These are phyloP conservation scores for Micrasema longulum DNA, from an alignment of 1,140 invertebrate genomes.

Conservation along the genomic window DNA sequence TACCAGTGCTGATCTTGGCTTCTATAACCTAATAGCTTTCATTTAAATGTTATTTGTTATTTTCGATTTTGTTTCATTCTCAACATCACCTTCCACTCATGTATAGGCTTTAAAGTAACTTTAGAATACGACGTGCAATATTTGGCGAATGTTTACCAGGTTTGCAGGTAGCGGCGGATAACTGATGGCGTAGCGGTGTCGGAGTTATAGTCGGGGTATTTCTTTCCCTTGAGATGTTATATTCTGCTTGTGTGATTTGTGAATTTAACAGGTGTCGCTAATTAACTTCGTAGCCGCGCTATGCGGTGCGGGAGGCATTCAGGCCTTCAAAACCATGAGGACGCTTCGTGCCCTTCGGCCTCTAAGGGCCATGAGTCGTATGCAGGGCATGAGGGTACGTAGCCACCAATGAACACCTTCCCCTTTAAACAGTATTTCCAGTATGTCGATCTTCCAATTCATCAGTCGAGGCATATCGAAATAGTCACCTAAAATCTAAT, in stretches of 20 bases:
- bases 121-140: neutral
- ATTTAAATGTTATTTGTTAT: neutral
- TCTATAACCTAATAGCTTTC: neutral
- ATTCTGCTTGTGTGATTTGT: conserved; percentile 52
- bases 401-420: conserved; percentile 52
- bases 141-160: neutral
- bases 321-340: conserved; percentile 98
- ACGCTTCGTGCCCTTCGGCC: conserved; percentile 94
- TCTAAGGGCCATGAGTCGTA: conserved; percentile 94
- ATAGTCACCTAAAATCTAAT: too few species aligned
- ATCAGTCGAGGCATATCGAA: too few species aligned
- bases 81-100: neutral
- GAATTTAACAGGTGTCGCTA: conserved; percentile 85
- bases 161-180: neutral
- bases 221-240: conserved; percentile 10
- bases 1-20: too few species aligned
- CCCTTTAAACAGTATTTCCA: too few species aligned
- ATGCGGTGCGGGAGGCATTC: conserved; percentile 93
- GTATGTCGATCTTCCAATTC: too few species aligned
- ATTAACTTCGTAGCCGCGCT: conserved; percentile 97
- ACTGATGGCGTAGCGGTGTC: neutral
- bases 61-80: too few species aligned
- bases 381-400: conserved; percentile 98
- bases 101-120: conserved; percentile 12
- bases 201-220: too few species aligned